These are phyloP conservation scores for Paradoxurus hermaphroditus DNA, from an alignment of 2,113 vertebrate species.

Conservation along the genomic window DNA sequence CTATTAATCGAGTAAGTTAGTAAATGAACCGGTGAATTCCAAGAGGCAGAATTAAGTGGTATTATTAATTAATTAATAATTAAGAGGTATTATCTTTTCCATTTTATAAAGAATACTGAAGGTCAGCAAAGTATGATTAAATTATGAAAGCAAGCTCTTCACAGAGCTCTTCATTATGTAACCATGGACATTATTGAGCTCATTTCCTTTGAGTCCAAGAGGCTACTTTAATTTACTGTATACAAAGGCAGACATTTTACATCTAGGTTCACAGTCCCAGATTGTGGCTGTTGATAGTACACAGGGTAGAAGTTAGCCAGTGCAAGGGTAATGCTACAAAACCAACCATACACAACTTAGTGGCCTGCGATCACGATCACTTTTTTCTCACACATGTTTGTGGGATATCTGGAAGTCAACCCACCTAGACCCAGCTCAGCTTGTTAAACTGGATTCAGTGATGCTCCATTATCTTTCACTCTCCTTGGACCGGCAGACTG, in stretches of 20 bases:
- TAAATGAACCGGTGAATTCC: constrained; percentile 14
- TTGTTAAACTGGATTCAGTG: background rate
- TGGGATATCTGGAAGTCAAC: background rate
- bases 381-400: background rate
- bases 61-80: background rate
- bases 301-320: background rate
- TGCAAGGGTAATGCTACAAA: background rate
- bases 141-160: background rate
- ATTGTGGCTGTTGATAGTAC: background rate
- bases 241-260: background rate
- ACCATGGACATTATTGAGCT: background rate
- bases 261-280: background rate
- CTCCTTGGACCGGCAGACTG: background rate
- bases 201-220: background rate
- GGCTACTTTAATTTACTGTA: background rate
- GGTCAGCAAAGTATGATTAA: background rate
- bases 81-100: background rate
- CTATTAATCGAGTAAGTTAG: background rate
- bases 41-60: background rate
- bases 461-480: background rate
- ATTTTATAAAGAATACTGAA: background rate
- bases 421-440: background rate
- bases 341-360: background rate
- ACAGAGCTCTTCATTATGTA: background rate
- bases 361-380: rapidly evolving